phyloP scores from a whole-genome alignment of 2,797 vertebrate genomes.

The Orientallactaga sibirica region DNA sequence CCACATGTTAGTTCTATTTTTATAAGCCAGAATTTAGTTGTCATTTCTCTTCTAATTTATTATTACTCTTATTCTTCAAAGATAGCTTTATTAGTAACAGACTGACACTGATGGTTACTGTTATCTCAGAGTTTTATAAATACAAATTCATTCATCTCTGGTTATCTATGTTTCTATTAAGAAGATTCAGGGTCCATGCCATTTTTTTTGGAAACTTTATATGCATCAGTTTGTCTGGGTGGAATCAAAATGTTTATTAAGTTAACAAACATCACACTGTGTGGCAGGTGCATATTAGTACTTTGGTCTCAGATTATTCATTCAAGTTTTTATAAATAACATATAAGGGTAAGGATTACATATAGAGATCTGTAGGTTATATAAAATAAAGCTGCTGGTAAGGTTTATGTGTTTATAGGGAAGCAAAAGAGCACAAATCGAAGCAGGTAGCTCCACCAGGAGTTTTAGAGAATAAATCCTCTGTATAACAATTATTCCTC shows the following conservation, averaged over 20 bases:
- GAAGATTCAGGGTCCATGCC: background rate
- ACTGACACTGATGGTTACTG: background rate
- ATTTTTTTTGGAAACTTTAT: background rate
- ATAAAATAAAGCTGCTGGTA: background rate
- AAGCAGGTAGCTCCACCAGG: background rate
- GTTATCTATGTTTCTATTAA: background rate
- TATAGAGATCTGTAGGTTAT: background rate
- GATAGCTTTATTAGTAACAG: background rate
- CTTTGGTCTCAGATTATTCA: background rate
- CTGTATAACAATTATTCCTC: background rate
- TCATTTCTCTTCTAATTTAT: background rate
- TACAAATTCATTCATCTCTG: background rate
- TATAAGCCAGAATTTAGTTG: background rate
- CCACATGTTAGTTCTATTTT: background rate
- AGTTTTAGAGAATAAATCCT: background rate
- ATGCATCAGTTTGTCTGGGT: background rate
- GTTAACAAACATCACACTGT: background rate
- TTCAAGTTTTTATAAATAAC: conserved; percentile 33
- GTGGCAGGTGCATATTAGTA: too few species aligned
- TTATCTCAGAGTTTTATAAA: background rate
- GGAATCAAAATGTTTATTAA: conserved; percentile 13
- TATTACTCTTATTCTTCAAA: background rate
- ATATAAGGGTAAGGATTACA: background rate
- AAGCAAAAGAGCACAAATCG: background rate
- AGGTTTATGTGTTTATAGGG: background rate